phyloP scores from a whole-genome alignment of 2,113 vertebrate genomes.

The Laterallus jamaicensis region DNA sequence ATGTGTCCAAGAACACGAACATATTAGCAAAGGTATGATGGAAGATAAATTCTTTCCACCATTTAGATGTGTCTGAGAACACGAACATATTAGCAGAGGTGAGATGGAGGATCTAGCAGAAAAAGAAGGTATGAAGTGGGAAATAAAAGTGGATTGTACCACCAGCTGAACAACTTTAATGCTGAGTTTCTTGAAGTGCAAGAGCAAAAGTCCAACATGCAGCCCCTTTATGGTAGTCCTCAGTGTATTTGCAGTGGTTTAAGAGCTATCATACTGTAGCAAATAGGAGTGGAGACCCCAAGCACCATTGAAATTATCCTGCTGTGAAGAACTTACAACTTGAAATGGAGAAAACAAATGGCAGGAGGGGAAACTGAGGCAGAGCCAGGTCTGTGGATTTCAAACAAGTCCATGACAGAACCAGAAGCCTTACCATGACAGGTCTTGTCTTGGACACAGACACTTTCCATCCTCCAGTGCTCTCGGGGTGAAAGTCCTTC shows the following conservation, averaged over 20 bases:
- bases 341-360: not conserved
- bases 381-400: not conserved
- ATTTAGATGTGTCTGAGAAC: not conserved
- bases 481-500: not conserved
- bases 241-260: not conserved
- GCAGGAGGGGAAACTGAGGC: not conserved
- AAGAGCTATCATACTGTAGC: not conserved
- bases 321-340: not conserved
- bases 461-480: not conserved
- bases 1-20: not conserved
- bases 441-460: not conserved
- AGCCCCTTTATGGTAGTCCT: not conserved
- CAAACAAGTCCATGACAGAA: not conserved
- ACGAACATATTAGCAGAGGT: not conserved
- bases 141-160: not conserved
- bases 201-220: not conserved
- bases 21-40: not conserved
- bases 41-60: not conserved
- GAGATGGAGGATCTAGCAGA: not conserved
- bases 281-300: not conserved
- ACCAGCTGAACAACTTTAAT: not conserved
- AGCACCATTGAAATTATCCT: not conserved
- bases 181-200: not conserved
- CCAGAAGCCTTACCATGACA: not conserved
- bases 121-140: not conserved